These are phyloP conservation scores for Cyclina sinensis DNA, from an alignment of 1,140 invertebrate species.

Conservation along the genomic window DNA sequence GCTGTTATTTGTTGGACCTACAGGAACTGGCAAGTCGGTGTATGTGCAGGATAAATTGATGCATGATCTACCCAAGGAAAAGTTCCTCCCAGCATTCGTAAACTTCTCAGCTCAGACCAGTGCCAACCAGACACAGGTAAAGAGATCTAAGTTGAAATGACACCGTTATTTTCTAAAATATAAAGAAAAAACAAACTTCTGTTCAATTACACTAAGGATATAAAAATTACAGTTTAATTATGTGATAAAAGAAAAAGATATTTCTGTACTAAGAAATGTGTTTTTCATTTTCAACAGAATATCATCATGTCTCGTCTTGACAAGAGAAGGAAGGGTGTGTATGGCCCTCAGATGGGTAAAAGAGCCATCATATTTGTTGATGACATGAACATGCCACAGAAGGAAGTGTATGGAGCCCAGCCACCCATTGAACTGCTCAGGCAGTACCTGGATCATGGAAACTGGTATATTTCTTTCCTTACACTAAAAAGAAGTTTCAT, in stretches of 20 bases:
- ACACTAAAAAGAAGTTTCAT: no score
- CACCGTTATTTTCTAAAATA: no score
- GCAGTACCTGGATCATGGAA: slow-evolving; percentile 86
- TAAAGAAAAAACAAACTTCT: no score
- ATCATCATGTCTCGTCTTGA: slow-evolving; percentile 87
- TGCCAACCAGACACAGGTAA: slow-evolving; percentile 89
- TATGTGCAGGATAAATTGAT: slow-evolving; percentile 87
- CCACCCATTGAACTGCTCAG: slow-evolving; percentile 87
- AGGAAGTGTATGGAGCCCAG: slow-evolving; percentile 87
- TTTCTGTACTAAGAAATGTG: no score
- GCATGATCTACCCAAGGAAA: slow-evolving; percentile 85
- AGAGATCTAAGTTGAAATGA: no score
- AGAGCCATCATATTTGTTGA: slow-evolving; percentile 87
- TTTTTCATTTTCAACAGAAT: slow-evolving; percentile 88
- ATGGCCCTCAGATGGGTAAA: slow-evolving; percentile 87
- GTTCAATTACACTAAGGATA: no score
- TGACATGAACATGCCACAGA: slow-evolving; percentile 87
- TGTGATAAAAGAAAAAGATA: no score
- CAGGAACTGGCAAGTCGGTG: slow-evolving; percentile 87
- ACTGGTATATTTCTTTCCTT: slow-evolving; percentile 83
- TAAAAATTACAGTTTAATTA: no score
- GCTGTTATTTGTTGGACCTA: slow-evolving; percentile 86
- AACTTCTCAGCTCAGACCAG: slow-evolving; percentile 87
- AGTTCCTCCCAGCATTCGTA: slow-evolving; percentile 85
- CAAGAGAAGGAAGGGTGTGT: slow-evolving; percentile 86